phyloP scores from a whole-genome alignment of 2,888 invertebrate genomes.

The Ellobium chinense region DNA sequence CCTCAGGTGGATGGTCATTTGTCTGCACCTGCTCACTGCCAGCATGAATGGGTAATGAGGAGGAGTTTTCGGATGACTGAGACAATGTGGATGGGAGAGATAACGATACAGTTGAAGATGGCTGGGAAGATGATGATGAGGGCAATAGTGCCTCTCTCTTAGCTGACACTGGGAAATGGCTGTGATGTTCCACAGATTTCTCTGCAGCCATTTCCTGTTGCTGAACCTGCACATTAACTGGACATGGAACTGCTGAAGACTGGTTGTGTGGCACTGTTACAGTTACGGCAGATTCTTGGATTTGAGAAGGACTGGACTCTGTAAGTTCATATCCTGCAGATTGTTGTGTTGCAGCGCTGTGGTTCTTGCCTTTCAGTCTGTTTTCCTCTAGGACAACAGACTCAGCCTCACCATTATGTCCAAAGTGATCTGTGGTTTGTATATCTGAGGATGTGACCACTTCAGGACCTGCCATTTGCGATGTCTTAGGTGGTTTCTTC shows the following conservation, averaged over 20 bases:
- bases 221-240: too few relatives aligned
- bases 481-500: neutral
- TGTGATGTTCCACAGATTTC: neutral
- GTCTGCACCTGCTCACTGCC: neutral
- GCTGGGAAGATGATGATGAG: too few relatives aligned
- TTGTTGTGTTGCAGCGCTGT: too few relatives aligned
- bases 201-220: neutral
- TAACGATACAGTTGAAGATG: neutral
- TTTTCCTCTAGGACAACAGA: too few relatives aligned
- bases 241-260: too few relatives aligned
- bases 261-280: too few relatives aligned
- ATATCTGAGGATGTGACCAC: neutral
- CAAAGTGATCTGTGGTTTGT: neutral
- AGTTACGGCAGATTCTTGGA: too few relatives aligned
- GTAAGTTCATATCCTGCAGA: too few relatives aligned
- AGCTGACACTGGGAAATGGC: too few relatives aligned
- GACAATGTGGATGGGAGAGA: neutral
- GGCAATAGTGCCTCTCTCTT: too few relatives aligned
- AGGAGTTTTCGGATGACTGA: neutral
- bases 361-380: too few relatives aligned
- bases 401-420: neutral
- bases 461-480: neutral
- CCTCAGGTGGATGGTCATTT: neutral
- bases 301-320: too few relatives aligned
- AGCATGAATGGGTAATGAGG: neutral